These are phyloP conservation scores for Holotrichia oblita DNA, from an alignment of 1,140 invertebrate species.

Conservation along the genomic window DNA sequence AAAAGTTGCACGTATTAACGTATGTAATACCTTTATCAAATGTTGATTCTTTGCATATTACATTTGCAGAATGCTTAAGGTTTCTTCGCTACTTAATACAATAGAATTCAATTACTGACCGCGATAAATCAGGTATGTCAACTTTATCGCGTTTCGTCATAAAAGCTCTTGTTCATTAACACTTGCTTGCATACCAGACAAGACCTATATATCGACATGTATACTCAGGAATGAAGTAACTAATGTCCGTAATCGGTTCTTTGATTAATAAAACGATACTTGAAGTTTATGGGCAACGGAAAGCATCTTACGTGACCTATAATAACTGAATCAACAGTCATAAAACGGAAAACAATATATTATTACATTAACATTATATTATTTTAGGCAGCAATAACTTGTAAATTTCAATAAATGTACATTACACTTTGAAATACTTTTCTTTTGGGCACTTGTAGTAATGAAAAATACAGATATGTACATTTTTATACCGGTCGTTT, in stretches of 20 bases:
- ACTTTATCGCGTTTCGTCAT: conserved; percentile 22
- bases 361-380: neutral
- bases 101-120: conserved; percentile 2
- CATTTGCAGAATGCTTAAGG: neutral
- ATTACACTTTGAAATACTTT: too few relatives aligned
- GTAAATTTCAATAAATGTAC: too few relatives aligned
- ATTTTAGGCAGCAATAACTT: too few relatives aligned
- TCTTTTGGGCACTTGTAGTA: too few relatives aligned
- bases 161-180: neutral
- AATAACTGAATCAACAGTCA: too few relatives aligned
- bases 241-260: neutral
- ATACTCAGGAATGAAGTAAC: neutral
- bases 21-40: neutral
- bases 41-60: neutral
- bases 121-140: neutral
- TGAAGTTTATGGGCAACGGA: neutral
- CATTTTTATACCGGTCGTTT: too few relatives aligned
- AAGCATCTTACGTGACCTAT: too few relatives aligned
- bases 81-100: conserved; percentile 20
- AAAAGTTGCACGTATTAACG: too few relatives aligned
- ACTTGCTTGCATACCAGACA: neutral
- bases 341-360: neutral
- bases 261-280: neutral
- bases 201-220: neutral
- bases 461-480: too few relatives aligned